Conservation (phyloP, 2,888 invertebrate species). For the Acrobasis repandana region DNA sequence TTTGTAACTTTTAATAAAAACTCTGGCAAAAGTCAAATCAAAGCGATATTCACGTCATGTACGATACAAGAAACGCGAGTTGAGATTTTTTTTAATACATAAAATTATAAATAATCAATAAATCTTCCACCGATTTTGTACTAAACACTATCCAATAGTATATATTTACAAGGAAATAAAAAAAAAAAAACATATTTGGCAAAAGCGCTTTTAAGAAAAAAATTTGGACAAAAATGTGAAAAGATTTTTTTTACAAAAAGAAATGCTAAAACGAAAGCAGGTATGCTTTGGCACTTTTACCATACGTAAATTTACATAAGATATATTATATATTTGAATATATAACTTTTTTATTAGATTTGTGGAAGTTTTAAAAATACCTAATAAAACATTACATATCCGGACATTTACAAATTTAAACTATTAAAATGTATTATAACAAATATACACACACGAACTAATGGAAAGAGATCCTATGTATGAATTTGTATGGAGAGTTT, state of each 20-base stretch:
- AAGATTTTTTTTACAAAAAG: slow-evolving; percentile 31
- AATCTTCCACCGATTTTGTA: slow-evolving; percentile 77
- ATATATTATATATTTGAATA: slow-evolving; percentile 31
- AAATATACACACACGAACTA: slow-evolving; percentile 77
- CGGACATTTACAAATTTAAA: slow-evolving; percentile 74
- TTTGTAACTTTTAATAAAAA: neutral
- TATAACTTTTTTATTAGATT: slow-evolving; percentile 26
- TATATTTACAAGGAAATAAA: slow-evolving; percentile 69
- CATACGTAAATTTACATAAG: slow-evolving; percentile 48
- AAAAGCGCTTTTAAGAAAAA: slow-evolving; percentile 62
- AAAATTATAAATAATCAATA: slow-evolving; percentile 46
- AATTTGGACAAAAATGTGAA: slow-evolving; percentile 29
- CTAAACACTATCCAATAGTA: slow-evolving; percentile 64
- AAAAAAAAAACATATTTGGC: slow-evolving; percentile 68
- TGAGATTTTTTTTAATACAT: slow-evolving; percentile 25
- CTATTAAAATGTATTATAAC: slow-evolving; percentile 69
- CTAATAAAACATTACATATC: slow-evolving; percentile 38
- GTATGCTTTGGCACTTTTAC: slow-evolving; percentile 68
- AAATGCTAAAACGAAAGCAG: slow-evolving; percentile 28
- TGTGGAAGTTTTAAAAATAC: slow-evolving; percentile 46
- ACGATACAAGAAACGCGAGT: slow-evolving; percentile 10
- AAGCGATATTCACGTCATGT: slow-evolving; percentile 1
- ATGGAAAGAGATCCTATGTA: slow-evolving; percentile 42
- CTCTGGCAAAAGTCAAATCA: slow-evolving; percentile 6
- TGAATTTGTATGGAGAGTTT: neutral